These are phyloP conservation scores for Etheostoma spectabile DNA, from an alignment of 2,113 vertebrate species.

Conservation along the genomic window DNA sequence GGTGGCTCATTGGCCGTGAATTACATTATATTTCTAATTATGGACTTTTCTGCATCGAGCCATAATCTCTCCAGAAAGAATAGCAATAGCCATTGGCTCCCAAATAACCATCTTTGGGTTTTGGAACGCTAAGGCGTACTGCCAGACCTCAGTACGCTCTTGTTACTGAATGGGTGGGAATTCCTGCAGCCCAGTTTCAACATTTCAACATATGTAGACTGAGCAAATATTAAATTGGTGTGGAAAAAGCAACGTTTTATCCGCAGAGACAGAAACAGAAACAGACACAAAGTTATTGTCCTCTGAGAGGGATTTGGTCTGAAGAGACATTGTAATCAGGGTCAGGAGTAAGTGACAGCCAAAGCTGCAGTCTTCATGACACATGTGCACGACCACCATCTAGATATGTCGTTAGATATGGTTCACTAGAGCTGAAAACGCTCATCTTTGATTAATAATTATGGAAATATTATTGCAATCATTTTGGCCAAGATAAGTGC, in stretches of 20 bases:
- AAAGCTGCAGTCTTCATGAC: neutral
- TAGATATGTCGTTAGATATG: too few relatives aligned
- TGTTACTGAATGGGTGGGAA: conserved; percentile 1
- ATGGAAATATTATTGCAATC: neutral
- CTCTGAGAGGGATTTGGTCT: neutral
- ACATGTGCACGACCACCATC: neutral
- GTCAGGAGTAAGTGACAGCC: neutral
- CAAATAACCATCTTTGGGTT: conserved; percentile 16
- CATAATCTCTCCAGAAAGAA: too few relatives aligned
- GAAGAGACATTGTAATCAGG: neutral
- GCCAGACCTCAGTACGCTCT: conserved; percentile 9
- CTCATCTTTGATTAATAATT: conserved; percentile 21
- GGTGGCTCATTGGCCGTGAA: too few relatives aligned
- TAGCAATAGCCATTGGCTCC: too few relatives aligned
- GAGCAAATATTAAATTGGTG: conserved; percentile 3
- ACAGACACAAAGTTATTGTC: neutral
- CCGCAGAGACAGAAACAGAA: conserved; percentile 20
- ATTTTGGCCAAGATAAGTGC: conserved; percentile 22
- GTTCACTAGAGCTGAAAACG: conserved; percentile 4
- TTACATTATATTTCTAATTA: too few relatives aligned
- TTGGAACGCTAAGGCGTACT: neutral
- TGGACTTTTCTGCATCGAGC: too few relatives aligned
- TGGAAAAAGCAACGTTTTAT: neutral
- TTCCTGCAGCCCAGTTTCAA: neutral
- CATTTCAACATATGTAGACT: neutral